Evolutionary conservation across 2,113 vertebrate genomes (phyloP).

Genomic region (Mugil cephalus): DNA sequence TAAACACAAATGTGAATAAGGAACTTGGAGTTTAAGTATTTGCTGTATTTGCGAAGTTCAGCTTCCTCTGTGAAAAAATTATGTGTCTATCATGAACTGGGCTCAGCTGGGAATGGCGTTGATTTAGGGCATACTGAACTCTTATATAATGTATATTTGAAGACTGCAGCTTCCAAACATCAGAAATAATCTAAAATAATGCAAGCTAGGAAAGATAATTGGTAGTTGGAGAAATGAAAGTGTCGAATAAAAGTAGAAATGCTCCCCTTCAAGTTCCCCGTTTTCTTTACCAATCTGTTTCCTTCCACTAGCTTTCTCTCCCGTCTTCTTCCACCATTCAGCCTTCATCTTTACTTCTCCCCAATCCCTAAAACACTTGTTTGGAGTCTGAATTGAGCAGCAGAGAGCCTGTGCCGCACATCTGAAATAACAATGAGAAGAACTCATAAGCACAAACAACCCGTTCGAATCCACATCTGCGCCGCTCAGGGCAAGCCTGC

Average conservation of each 20-base stretch:
- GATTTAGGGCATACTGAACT: too few species aligned
- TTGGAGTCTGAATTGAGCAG: conserved; percentile 31
- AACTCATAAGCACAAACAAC: conserved; percentile 7
- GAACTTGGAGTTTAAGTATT: too few species aligned
- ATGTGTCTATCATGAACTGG: too few species aligned
- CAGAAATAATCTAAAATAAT: conserved; percentile 11
- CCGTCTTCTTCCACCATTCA: not conserved
- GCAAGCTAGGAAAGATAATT: conserved; percentile 4
- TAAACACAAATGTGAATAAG: too few species aligned
- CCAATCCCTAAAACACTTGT: conserved; percentile 27
- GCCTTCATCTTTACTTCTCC: conserved; percentile 14
- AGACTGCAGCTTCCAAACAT: too few species aligned
- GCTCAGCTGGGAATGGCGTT: too few species aligned
- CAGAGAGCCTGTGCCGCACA: conserved; percentile 4
- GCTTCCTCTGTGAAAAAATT: too few species aligned
- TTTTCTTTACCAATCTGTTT: conserved; percentile 26
- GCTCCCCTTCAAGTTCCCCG: conserved; percentile 2
- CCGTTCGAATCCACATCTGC: not conserved
- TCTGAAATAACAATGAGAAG: conserved; percentile 41
- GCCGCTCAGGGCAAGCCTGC: not conserved
- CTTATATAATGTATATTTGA: too few species aligned
- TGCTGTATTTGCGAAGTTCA: too few species aligned
- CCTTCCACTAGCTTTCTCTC: not conserved
- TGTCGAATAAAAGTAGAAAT: not conserved
- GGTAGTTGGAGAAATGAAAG: not conserved